Evolutionary conservation across 2,888 invertebrate species (phyloP).

Genomic region (Dorcus hopei): DNA sequence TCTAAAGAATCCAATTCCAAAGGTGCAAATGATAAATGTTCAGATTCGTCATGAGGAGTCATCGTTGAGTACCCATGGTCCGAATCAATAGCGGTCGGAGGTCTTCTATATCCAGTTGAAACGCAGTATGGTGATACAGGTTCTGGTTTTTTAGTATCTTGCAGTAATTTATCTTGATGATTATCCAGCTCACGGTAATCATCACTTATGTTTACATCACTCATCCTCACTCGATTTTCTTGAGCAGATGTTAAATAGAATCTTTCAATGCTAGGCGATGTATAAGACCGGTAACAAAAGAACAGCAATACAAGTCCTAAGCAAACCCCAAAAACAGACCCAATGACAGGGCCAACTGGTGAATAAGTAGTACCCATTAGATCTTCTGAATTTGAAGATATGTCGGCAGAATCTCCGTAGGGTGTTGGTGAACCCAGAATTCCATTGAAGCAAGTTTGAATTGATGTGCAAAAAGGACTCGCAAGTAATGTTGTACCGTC

Average conservation of each 20-base stretch:
- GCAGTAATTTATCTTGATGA: slow-evolving; percentile 64
- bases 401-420: slow-evolving; percentile 69
- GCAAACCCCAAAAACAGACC: slow-evolving; percentile 78
- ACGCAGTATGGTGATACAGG: slow-evolving; percentile 85
- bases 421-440: slow-evolving; percentile 79
- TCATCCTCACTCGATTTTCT: slow-evolving; percentile 64
- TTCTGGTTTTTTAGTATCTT: slow-evolving; percentile 53
- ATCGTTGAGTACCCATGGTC: slow-evolving; percentile 94
- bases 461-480: slow-evolving; percentile 75
- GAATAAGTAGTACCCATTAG: slow-evolving; percentile 57
- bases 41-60: slow-evolving; percentile 89
- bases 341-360: slow-evolving; percentile 83
- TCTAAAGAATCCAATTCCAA: slow-evolving; percentile 60
- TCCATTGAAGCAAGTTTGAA: slow-evolving; percentile 82
- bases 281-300: slow-evolving; percentile 78
- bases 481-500: slow-evolving; percentile 68
- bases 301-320: slow-evolving; percentile 77
- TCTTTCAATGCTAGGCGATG: slow-evolving; percentile 48
- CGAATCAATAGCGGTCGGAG: slow-evolving; percentile 75
- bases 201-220: slow-evolving; percentile 69
- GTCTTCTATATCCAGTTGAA: slow-evolving; percentile 74
- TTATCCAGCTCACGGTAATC: slow-evolving; percentile 62
- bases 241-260: slow-evolving; percentile 54
- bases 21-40: slow-evolving; percentile 73
- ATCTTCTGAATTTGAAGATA: slow-evolving; percentile 42